Conservation (phyloP, 2,113 vertebrate genomes). For the Aegotheles bennettii region DNA sequence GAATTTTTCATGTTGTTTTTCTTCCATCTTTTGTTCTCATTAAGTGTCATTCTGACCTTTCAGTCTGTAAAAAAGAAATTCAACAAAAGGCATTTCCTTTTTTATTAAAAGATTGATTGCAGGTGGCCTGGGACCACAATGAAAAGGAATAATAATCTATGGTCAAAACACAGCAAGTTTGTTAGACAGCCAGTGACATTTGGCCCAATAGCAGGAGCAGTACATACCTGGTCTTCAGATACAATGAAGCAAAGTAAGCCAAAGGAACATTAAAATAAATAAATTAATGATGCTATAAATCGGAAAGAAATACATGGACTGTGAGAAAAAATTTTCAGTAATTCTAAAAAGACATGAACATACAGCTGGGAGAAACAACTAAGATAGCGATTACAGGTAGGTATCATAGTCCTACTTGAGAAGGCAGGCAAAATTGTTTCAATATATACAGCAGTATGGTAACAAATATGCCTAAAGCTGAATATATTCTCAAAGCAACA, state of each 20-base stretch:
- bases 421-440: not conserved
- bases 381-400: not conserved
- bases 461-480: not conserved
- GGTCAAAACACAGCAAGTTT: not conserved
- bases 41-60: slow-evolving; percentile 56
- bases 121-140: not conserved
- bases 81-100: slow-evolving; percentile 40
- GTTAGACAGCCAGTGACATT: not conserved
- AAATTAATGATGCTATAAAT: not conserved
- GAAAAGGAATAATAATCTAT: not conserved
- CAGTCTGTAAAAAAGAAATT: not conserved
- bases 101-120: slow-evolving; percentile 60
- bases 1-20: not conserved
- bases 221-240: not conserved
- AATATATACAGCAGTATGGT: not conserved
- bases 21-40: slow-evolving; percentile 6
- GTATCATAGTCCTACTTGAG: not conserved
- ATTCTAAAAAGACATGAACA: not conserved
- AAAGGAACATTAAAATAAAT: not conserved
- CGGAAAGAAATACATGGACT: not conserved
- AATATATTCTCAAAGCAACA: not conserved
- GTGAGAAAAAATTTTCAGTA: not conserved
- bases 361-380: not conserved
- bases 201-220: not conserved
- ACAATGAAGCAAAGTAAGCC: not conserved